Percentiles rank a stretch among this genome's conserved stretches.
phyloP scores from a whole-genome alignment of 2,113 vertebrate genomes.

The Chloropsis hardwickii region DNA sequence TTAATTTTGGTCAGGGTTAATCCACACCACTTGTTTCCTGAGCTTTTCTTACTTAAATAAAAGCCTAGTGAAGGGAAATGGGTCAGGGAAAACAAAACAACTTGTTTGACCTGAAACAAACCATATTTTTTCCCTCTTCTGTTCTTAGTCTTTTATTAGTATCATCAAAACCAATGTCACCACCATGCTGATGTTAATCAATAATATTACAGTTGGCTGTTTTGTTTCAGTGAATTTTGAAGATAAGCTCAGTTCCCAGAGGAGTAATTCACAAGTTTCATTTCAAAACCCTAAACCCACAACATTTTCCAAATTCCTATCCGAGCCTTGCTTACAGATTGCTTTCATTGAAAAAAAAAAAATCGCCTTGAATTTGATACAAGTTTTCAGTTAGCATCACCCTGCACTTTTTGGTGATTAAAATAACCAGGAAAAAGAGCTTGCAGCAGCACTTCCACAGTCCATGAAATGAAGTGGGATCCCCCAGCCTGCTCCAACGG shows the following conservation, averaged over 20 bases:
- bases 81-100: background rate
- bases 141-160: background rate
- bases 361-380: background rate
- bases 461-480: background rate
- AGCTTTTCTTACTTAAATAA: background rate
- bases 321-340: background rate
- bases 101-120: background rate
- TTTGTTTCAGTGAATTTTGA: background rate
- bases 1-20: background rate
- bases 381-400: background rate
- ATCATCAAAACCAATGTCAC: background rate
- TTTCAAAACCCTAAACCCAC: background rate
- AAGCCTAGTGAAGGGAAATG: background rate
- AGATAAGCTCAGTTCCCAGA: background rate
- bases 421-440: background rate
- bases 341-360: background rate
- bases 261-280: background rate
- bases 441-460: background rate
- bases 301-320: background rate
- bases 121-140: background rate
- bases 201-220: background rate
- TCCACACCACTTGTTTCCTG: background rate
- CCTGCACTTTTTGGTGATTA: background rate
- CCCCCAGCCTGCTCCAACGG: rapidly evolving
- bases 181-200: background rate